A percentile compares a stretch with the other conserved stretches of the same genome.
Conservation (phyloP, 2,113 vertebrate species). For the Stercorarius parasiticus region DNA sequence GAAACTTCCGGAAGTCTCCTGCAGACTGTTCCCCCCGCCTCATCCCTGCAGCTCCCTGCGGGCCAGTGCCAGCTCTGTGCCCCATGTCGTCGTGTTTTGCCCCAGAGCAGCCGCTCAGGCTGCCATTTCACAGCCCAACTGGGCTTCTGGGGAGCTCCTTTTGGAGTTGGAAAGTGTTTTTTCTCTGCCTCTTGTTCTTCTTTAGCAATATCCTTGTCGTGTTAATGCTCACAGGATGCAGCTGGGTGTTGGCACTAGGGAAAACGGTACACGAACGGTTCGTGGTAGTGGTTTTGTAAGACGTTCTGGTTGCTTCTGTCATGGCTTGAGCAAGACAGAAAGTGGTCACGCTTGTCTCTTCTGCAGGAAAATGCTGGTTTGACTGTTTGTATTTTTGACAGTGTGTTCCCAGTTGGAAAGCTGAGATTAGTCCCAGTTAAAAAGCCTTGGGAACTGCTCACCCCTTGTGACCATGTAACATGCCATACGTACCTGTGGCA, state of each 20-base stretch:
- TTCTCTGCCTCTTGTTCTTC: not conserved
- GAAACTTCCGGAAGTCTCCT: not conserved
- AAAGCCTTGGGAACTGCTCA: not conserved
- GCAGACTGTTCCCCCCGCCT: not conserved
- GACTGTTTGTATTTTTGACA: not conserved
- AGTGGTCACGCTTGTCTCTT: not conserved
- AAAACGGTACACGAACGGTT: rapidly evolving
- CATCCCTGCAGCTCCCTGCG: not conserved
- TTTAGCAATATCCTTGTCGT: not conserved
- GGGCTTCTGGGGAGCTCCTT: not conserved
- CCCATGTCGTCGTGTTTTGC: rapidly evolving
- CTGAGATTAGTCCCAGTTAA: not conserved
- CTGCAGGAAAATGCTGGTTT: not conserved
- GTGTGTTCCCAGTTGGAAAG: not conserved
- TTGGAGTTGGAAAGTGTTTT: not conserved
- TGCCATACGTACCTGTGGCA: not conserved
- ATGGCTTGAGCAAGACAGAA: not conserved
- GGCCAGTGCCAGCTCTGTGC: not conserved
- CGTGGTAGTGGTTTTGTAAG: not conserved
- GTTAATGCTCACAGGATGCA: not conserved
- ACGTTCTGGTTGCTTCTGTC: not conserved
- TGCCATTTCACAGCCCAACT: not conserved
- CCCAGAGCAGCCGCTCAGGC: not conserved
- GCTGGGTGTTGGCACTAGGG: not conserved
- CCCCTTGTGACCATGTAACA: not conserved